Conservation (phyloP, 37 sponge, comb jelly and placozoan species). For the Geodia barretti region DNA sequence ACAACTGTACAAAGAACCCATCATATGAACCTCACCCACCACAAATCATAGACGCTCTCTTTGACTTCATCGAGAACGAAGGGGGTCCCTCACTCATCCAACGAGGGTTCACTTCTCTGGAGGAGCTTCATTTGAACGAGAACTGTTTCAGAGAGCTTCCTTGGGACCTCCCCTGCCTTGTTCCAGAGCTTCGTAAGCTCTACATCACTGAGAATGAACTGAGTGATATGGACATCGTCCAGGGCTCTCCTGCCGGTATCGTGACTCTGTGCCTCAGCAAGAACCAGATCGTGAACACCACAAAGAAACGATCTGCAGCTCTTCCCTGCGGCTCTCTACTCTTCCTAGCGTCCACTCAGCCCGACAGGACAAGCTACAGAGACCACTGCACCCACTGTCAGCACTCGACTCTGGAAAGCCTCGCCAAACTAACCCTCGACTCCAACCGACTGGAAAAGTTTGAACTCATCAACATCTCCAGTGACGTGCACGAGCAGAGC, state of each 20-base stretch:
- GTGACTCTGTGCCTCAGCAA: conserved; percentile 20
- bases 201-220: conserved; percentile 42
- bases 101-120: conserved; percentile 1
- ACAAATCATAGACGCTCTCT: neutral
- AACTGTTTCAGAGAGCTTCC: conserved; percentile 68
- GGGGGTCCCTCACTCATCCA: neutral
- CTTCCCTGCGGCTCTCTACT: conserved; percentile 48
- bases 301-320: neutral
- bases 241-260: conserved; percentile 41
- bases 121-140: conserved; percentile 58
- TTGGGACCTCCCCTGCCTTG: conserved; percentile 70
- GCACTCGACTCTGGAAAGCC: conserved; percentile 39
- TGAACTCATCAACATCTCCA: conserved; percentile 11
- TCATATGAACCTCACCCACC: neutral
- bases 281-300: conserved; percentile 9
- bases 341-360: conserved; percentile 11
- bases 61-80: neutral
- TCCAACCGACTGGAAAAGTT: conserved; percentile 36
- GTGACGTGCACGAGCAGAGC: neutral
- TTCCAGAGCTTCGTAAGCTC: conserved; percentile 66
- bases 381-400: conserved; percentile 42
- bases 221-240: conserved; percentile 29
- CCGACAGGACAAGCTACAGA: neutral
- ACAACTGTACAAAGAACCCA: too few species aligned
- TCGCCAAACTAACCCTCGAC: conserved; percentile 46